Base-by-base conservation (phyloP, 2,113 vertebrate species). In the Dermatemys mawii region DNA sequence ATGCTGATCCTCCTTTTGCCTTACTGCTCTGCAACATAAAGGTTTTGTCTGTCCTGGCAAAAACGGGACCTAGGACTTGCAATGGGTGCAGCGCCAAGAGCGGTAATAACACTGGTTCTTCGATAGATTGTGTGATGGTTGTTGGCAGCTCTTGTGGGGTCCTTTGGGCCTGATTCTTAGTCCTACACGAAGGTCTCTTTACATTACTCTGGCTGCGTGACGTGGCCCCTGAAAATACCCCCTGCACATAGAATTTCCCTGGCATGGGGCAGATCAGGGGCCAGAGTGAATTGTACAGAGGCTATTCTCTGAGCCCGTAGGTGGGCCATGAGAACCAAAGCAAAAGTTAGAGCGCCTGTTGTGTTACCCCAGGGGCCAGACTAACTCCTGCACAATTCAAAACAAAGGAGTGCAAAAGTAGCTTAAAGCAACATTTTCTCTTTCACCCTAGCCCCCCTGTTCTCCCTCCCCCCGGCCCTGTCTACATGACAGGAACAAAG, bases 271-370 rank as follows among this genome's bases (percentile, higher is more conserved):
- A 5, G 19, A 54, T 27, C 24, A 44, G 73, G 73, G 41, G 41
- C 38, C 3, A 32, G 67, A 87, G 84, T 81, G 84, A 21, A 2
- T 49, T 12, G 4, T 2, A 0, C 0, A 3, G 9, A 26, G 48
- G 53, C 9, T 55, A 84, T 41, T 80, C 88, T 79, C 50, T 49
- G 79, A n/a, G 11, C 35, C 11, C 24, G 1, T 46, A 76, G 38
- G 19, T 70, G 35, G 22, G 73, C 11, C 41, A 76, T 26, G n/a
- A 53, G 48, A 88, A 70, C 73, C 84, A 86, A 35, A 81, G 38
- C 41, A 75, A 89, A 88, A 90, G 13, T 54, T 19, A 48, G 78
- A 78, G 81, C 1, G 0, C 26, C 48, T 78, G 63, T 51, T 67
- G 57, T 78, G 79, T 87, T 86, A 78, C 0, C 53, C 26, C 3